Evolutionary conservation across 2,113 vertebrate genomes (phyloP), one percentile per base, ranked within the genome.

Genomic region (Oncorhynchus kisutch): DNA sequence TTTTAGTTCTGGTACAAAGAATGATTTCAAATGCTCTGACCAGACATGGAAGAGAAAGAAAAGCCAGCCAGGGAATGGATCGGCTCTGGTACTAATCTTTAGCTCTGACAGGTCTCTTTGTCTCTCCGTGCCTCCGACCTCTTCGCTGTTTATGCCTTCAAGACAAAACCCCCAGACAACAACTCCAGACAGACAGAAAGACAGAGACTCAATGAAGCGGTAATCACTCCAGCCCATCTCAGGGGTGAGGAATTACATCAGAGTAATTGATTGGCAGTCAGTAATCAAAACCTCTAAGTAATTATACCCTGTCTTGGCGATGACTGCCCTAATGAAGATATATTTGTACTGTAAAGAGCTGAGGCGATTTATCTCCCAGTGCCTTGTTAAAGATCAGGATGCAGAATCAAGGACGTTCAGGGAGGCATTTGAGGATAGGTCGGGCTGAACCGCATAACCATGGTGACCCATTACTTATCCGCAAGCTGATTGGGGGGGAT

Each of bases 401-500:
- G 73, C 64, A 73, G 70, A 70, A 45, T 45, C 39, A 45, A 51
- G 31, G 66, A 39, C 66, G 29, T 57, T 48, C 34, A 22, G 54
- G 66, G 72, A 78, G 39, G 69, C 54, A 39, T 62, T 20, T 60
- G 65, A 72, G 73, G 59, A 80, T 84, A 73, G 45, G 74, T 81
- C 68, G 59, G 70, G 29, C 45, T 81, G 74, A 80, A 77, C 80
- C 69, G 75, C 69, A 84, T 86, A 80, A 86, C 85, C 87, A 86
- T 88, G 85, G 84, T 82, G 81, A 88, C 87, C 79, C 51, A 73
- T 75, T 86, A 78, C 79, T 84, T 82, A 77, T 68, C 62, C 67
- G 51, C 71, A 76, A 75, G 76, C 70, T 80, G 85, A 78, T 75
- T 80, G 79, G 79, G 72, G 51, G 14, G 71, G 77, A 86, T 80